A percentile compares a stretch with the other conserved stretches of the same genome.
These are phyloP conservation scores for Pseudolycoriella hygida DNA, from an alignment of 2,888 invertebrate species.

Conservation along the genomic window DNA sequence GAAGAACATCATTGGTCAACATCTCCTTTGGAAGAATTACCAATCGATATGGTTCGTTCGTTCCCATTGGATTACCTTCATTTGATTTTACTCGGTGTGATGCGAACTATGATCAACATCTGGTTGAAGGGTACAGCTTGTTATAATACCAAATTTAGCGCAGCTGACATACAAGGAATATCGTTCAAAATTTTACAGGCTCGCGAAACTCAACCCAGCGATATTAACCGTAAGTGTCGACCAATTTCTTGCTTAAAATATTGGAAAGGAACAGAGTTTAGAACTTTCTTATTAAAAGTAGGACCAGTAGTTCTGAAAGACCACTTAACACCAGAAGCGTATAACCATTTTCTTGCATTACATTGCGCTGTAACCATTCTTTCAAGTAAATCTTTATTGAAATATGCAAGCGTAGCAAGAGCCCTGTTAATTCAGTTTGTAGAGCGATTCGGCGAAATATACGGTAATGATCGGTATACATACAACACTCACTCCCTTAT, in stretches of 20 bases:
- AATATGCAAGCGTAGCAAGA: not conserved
- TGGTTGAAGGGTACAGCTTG: not conserved
- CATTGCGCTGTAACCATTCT: slow-evolving; percentile 2
- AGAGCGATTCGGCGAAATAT: not conserved
- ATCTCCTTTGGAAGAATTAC: slow-evolving; percentile 4
- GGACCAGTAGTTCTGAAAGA: slow-evolving; percentile 3
- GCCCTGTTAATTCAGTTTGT: not conserved
- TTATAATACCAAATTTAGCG: not conserved
- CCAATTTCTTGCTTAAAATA: not conserved
- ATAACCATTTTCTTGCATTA: slow-evolving; percentile 2
- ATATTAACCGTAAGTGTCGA: slow-evolving; percentile 2
- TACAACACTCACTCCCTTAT: not conserved
- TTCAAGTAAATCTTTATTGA: not conserved
- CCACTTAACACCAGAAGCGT: not conserved
- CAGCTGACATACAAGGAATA: not conserved
- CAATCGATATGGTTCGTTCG: slow-evolving; percentile 2
- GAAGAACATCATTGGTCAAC: not conserved
- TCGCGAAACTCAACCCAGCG: not conserved
- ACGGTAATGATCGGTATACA: not conserved
- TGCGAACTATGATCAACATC: not conserved
- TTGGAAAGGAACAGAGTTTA: slow-evolving; percentile 7
- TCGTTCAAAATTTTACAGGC: not conserved
- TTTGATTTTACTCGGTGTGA: slow-evolving; percentile 5
- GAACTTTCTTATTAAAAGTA: slow-evolving; percentile 6
- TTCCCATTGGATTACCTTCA: slow-evolving; percentile 7